These are phyloP conservation scores for Heliothis subflexa DNA, from an alignment of 1,140 invertebrate genomes.

Conservation along the genomic window DNA sequence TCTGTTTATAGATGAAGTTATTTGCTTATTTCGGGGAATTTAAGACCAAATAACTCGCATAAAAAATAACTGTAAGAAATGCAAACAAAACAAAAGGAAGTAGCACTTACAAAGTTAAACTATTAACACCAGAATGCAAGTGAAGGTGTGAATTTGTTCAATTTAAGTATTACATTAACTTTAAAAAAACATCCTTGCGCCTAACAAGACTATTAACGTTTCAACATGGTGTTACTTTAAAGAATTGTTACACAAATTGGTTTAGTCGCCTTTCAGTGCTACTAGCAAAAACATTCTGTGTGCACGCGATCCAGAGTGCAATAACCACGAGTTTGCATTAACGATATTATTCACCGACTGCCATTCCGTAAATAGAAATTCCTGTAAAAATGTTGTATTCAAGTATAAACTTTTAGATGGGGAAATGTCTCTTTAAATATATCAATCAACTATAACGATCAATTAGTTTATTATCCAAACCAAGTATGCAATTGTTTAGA, in stretches of 20 bases:
- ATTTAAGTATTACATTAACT: slow-evolving; percentile 15
- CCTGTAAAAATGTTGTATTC: neutral
- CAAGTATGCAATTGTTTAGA: slow-evolving; percentile 4
- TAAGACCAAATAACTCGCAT: neutral
- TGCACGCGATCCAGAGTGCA: slow-evolving; percentile 50
- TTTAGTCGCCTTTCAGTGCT: slow-evolving; percentile 32
- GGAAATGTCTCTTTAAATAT: neutral
- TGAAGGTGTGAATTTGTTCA: slow-evolving; percentile 9
- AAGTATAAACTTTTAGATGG: neutral
- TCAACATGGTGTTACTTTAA: slow-evolving; percentile 43
- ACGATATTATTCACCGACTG: slow-evolving; percentile 25
- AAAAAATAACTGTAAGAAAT: neutral
- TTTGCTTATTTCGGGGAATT: neutral
- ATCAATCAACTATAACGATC: slow-evolving; percentile 15
- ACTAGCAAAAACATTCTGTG: slow-evolving; percentile 44
- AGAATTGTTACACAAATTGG: slow-evolving; percentile 41
- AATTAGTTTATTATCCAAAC: neutral
- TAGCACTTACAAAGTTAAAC: neutral
- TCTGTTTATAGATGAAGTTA: neutral
- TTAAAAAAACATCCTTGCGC: slow-evolving; percentile 14
- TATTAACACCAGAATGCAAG: slow-evolving; percentile 9
- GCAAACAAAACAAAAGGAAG: neutral
- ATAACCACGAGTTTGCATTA: slow-evolving; percentile 45
- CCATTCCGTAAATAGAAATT: neutral
- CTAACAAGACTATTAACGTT: slow-evolving; percentile 39